Base-by-base conservation (phyloP, 2,113 vertebrate genomes). In the Etheostoma cragini region DNA sequence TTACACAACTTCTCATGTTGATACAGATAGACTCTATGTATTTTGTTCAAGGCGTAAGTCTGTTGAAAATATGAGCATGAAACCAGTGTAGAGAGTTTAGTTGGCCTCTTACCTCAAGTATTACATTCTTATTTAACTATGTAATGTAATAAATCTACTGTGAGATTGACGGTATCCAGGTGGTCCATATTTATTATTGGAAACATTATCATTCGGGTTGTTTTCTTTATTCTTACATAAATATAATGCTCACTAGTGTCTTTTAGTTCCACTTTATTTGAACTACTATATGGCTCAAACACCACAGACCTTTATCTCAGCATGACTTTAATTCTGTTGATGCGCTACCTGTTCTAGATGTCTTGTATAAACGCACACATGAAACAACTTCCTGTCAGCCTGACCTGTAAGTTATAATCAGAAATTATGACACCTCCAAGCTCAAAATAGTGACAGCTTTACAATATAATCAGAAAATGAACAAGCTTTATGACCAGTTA, bases 101-200 rank as follows among this genome's bases (percentile, higher is more conserved):
- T 54, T 65, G 24, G 45, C 76, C 42, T 83, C 58, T 83, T 89
- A 88, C 82, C 82, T 90, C 80, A 82, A 65, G 58, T 83, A 73
- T 74, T 66, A 81, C 65, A 73, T 63, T 26, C 22, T 14, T 66
- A 22, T 50, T 24, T 21, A 69, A 65, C n/a, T 75, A 70, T 73
- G 64, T 60, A 50, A 73, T 78, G 15, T 30, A 33, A 16, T 60
- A 50, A 35, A 52, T 83, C n/a, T 45, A 26, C 49, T 62, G 16
- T 45, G 33, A 77, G 42, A 56, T 71, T 56, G 26, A 64, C 6
- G 45, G 24, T 60, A 47, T 73, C 33, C 6, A n/a, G n/a, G n/a
- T n/a, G n/a, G n/a, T n/a, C n/a, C n/a, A n/a, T n/a, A n/a, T n/a
- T n/a, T n/a, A n/a, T n/a, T n/a, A n/a, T n/a, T n/a, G n/a, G n/a